These are phyloP conservation scores for Triplophysa bombifrons DNA, from an alignment of 2,797 vertebrate species.

Conservation along the genomic window DNA sequence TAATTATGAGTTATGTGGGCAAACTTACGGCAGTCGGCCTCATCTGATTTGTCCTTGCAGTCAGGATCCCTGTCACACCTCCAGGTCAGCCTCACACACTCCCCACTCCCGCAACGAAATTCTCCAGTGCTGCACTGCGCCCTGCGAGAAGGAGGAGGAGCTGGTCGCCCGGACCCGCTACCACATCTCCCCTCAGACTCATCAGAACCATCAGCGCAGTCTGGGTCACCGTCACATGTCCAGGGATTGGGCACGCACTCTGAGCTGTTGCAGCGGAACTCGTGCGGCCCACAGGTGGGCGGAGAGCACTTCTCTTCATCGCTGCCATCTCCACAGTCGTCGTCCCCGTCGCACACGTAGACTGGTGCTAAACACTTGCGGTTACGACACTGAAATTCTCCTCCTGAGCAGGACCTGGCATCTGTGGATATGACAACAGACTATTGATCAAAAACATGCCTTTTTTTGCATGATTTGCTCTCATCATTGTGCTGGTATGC, in stretches of 20 bases:
- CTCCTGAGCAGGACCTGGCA: conserved; percentile 81
- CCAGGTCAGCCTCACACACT: conserved; percentile 91
- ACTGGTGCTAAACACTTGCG: conserved; percentile 87
- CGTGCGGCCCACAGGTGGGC: conserved; percentile 86
- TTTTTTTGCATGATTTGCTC: background rate
- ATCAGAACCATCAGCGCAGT: conserved; percentile 91
- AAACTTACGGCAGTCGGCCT: conserved; percentile 91
- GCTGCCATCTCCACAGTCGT: conserved; percentile 91
- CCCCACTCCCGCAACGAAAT: conserved; percentile 89
- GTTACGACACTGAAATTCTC: conserved; percentile 89
- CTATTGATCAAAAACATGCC: background rate
- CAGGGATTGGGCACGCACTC: conserved; percentile 92
- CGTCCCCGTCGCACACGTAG: conserved; percentile 90
- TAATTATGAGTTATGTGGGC: background rate
- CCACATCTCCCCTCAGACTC: conserved; percentile 86
- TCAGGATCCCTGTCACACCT: conserved; percentile 94
- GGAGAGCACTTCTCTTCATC: conserved; percentile 89
- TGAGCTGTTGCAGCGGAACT: conserved; percentile 90
- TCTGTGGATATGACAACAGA: conserved; percentile 61
- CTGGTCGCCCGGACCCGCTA: conserved; percentile 20
- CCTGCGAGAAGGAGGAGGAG: conserved; percentile 59
- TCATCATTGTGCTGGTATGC: too few species aligned
- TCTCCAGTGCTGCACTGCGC: conserved; percentile 81
- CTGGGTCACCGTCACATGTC: conserved; percentile 93
- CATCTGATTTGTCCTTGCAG: conserved; percentile 98